Percentiles rank a stretch among this genome's conserved stretches.
Evolutionary conservation across 1,140 invertebrate genomes (phyloP).

Genomic region (Brachystomella parvula): DNA sequence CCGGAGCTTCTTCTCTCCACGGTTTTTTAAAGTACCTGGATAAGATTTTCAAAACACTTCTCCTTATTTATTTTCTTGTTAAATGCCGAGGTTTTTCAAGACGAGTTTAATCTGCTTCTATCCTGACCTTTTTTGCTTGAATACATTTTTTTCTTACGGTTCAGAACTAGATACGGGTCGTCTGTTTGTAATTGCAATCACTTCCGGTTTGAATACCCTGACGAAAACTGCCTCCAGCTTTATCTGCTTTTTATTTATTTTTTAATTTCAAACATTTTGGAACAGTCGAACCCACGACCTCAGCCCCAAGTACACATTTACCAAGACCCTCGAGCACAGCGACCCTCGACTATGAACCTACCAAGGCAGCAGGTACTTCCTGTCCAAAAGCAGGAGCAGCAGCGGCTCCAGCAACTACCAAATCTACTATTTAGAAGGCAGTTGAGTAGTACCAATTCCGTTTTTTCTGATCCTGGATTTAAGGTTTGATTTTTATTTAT

Average conservation of each 20-base stretch:
- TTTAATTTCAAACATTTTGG: not conserved
- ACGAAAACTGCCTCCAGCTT: no score
- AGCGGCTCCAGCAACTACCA: not conserved
- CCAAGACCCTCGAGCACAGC: not conserved
- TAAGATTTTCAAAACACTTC: no score
- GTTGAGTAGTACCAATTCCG: slow-evolving; percentile 8
- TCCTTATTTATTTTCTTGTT: no score
- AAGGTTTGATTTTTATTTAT: slow-evolving; percentile 14
- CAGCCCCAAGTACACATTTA: not conserved
- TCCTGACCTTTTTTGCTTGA: no score
- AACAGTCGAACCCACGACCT: not conserved
- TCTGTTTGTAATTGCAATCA: no score
- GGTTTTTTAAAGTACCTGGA: no score
- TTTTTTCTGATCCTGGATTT: not conserved
- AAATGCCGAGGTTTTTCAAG: no score
- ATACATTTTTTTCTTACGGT: no score
- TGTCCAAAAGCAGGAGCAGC: no score
- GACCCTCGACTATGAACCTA: not conserved
- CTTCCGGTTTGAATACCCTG: no score
- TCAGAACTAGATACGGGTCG: no score
- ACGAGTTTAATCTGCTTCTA: no score
- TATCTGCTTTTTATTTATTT: slow-evolving; percentile 9
- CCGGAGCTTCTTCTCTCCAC: not conserved
- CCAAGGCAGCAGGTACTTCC: slow-evolving; percentile 6
- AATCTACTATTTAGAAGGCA: not conserved